These are phyloP conservation scores for Asteroscopus sphinx DNA, from an alignment of 2,888 invertebrate species.

Conservation along the genomic window DNA sequence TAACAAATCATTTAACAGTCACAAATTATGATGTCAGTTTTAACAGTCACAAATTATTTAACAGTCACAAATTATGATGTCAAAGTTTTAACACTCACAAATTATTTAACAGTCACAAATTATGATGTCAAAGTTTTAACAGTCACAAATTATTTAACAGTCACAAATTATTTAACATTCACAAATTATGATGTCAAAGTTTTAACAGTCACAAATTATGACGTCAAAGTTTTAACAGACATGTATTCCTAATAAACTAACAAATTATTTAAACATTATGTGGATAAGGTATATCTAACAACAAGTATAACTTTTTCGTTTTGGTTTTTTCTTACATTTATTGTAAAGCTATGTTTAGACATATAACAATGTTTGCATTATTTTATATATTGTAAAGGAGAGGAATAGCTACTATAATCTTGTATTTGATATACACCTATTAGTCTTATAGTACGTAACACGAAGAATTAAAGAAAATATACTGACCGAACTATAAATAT, in stretches of 20 bases:
- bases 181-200: too few relatives aligned
- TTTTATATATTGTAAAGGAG: constrained; percentile 8
- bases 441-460: constrained; percentile 11
- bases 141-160: too few relatives aligned
- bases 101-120: too few relatives aligned
- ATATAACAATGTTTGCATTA: constrained; percentile 13
- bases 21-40: too few relatives aligned
- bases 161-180: too few relatives aligned
- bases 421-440: constrained; percentile 3
- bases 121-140: too few relatives aligned
- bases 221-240: too few relatives aligned
- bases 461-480: constrained; percentile 9
- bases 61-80: too few relatives aligned
- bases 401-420: constrained; percentile 15
- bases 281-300: constrained; percentile 3
- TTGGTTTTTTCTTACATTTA: constrained; percentile 16
- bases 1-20: too few relatives aligned
- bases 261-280: constrained; percentile 18
- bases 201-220: neutral
- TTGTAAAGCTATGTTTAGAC: constrained; percentile 17
- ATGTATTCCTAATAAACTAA: constrained; percentile 9
- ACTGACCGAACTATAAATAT: constrained; percentile 8
- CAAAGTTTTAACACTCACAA: too few relatives aligned
- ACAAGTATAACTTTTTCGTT: neutral
- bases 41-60: too few relatives aligned